Evolutionary conservation across 2,797 vertebrate species (phyloP).

Genomic region (Acomys russatus): DNA sequence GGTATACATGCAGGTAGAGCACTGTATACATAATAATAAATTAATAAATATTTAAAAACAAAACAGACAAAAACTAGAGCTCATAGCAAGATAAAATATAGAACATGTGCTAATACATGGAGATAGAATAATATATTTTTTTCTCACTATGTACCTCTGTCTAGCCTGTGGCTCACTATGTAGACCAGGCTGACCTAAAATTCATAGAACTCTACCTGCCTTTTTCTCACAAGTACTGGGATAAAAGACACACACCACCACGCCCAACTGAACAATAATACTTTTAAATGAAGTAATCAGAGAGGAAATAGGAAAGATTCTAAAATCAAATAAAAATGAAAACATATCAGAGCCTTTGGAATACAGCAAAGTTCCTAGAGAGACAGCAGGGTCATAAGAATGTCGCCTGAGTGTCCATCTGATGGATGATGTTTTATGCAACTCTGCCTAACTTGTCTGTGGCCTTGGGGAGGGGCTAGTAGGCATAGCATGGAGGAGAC

Average conservation of each 20-base stretch:
- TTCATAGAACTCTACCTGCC: too few relatives aligned
- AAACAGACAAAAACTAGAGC: background rate
- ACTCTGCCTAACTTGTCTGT: background rate
- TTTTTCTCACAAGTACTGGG: background rate
- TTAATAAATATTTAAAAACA: too few relatives aligned
- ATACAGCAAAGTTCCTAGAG: background rate
- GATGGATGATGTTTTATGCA: background rate
- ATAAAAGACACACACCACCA: background rate
- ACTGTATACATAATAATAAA: too few relatives aligned
- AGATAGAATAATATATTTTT: background rate
- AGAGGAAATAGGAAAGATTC: background rate
- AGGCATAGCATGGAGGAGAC: background rate
- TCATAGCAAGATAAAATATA: background rate
- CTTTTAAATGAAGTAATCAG: background rate
- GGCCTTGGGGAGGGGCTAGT: background rate
- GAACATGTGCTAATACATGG: background rate
- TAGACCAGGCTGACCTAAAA: background rate
- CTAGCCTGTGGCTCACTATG: background rate
- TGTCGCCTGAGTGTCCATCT: background rate
- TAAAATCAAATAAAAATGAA: background rate
- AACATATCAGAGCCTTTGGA: background rate
- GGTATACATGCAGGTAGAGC: too few relatives aligned
- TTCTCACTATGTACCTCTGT: background rate
- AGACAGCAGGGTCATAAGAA: background rate
- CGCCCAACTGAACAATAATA: background rate